phyloP scores from a whole-genome alignment of 2,113 vertebrate species.

The Sclerurus mexicanus region DNA sequence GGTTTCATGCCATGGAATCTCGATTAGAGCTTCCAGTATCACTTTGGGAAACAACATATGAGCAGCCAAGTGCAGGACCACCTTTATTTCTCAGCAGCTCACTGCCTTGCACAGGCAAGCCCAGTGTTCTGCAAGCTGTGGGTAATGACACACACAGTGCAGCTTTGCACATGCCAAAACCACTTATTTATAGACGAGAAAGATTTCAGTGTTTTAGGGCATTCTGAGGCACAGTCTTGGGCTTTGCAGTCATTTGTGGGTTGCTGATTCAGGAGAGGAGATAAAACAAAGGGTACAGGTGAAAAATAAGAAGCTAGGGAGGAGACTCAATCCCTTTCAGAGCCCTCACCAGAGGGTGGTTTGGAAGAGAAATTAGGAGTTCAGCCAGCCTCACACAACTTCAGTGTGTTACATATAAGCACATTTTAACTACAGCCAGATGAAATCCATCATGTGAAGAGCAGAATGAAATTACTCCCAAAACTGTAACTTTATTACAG shows the following conservation, averaged over 20 bases:
- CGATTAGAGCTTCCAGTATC: not conserved
- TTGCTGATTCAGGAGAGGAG: not conserved
- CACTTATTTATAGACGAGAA: not conserved
- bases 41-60: not conserved
- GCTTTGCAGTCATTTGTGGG: not conserved
- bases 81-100: not conserved
- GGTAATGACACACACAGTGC: not conserved
- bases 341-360: not conserved
- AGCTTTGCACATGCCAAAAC: not conserved
- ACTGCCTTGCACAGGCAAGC: not conserved
- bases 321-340: not conserved
- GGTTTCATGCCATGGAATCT: not conserved
- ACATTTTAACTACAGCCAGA: not conserved
- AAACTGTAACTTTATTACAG: not conserved
- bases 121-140: not conserved
- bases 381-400: not conserved
- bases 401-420: not conserved
- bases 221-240: not conserved
- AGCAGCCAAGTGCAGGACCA: not conserved
- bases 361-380: not conserved
- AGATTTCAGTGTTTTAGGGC: not conserved
- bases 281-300: not conserved
- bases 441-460: constrained; percentile 11
- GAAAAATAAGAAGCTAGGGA: not conserved
- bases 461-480: not conserved